A percentile compares a stretch with the other conserved stretches of the same genome.
phyloP scores from a whole-genome alignment of 2,113 vertebrate species.

The Montifringilla adamsi region DNA sequence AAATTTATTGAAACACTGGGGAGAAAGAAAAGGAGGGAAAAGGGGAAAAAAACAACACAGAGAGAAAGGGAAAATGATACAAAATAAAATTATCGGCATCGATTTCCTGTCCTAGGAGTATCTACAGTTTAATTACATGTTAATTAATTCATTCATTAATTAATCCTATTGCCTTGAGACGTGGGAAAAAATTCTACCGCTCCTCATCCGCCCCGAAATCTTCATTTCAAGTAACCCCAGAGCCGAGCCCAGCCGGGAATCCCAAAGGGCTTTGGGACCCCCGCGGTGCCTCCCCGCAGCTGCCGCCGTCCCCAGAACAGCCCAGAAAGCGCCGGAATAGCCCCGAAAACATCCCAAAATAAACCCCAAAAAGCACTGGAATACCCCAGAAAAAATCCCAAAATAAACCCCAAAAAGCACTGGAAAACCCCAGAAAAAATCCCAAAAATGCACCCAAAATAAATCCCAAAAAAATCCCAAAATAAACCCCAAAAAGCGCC shows the following conservation, averaged over 20 bases:
- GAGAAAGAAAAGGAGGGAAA: background rate
- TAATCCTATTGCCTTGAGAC: slow-evolving; percentile 86
- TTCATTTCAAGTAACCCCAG: slow-evolving; percentile 86
- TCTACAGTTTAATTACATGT: slow-evolving; percentile 86
- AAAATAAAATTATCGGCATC: slow-evolving; percentile 87
- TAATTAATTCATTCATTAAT: slow-evolving; percentile 3
- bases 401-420: background rate
- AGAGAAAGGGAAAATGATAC: slow-evolving; percentile 75
- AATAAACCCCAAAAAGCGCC: too few relatives aligned
- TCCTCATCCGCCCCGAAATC: slow-evolving; percentile 79
- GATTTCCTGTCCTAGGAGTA: slow-evolving; percentile 86
- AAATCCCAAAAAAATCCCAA: background rate
- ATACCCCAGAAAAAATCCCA: background rate
- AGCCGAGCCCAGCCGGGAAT: slow-evolving; percentile 76
- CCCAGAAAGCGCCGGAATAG: background rate
- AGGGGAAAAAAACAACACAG: slow-evolving; percentile 27
- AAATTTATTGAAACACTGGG: slow-evolving; percentile 73
- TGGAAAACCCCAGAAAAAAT: too few relatives aligned
- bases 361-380: too few relatives aligned
- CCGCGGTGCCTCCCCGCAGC: background rate
- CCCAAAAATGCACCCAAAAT: background rate
- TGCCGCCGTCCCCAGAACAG: background rate
- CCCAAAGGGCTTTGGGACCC: slow-evolving; percentile 61
- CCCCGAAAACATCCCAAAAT: too few relatives aligned
- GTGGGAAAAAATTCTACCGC: slow-evolving; percentile 77